Percentiles rank a stretch among this genome's conserved stretches.
Conservation (phyloP, 2,113 vertebrate species). For the Microtus ochrogaster region DNA sequence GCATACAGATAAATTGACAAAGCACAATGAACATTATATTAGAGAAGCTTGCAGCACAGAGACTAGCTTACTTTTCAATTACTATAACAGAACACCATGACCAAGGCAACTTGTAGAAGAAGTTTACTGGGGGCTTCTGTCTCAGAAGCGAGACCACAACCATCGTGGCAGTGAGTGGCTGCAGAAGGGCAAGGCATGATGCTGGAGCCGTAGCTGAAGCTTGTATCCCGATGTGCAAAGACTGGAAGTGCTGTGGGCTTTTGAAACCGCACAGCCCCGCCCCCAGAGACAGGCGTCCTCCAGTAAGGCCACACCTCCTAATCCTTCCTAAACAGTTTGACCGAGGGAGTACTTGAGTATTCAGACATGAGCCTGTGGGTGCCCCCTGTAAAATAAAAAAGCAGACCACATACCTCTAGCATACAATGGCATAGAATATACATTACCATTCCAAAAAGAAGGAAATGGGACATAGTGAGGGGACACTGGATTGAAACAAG, state of each 20-base stretch:
- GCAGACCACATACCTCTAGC: not conserved
- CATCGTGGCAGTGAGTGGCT: not conserved
- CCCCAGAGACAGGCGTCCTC: not conserved
- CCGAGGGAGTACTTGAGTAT: not conserved
- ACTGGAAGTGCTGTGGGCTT: not conserved
- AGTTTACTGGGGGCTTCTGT: not conserved
- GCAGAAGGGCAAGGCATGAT: not conserved
- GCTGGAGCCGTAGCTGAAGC: not conserved
- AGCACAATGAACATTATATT: conserved; percentile 60
- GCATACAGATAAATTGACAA: conserved; percentile 56
- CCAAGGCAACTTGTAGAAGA: not conserved
- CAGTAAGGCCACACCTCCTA: not conserved
- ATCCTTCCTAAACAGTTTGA: not conserved
- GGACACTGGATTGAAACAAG: not conserved
- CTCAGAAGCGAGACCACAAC: not conserved
- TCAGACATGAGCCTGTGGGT: not conserved
- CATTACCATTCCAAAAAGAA: not conserved
- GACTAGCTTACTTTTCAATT: not conserved
- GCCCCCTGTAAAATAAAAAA: not conserved
- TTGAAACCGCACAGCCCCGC: not conserved
- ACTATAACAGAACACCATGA: not conserved
- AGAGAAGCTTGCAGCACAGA: conserved; percentile 25
- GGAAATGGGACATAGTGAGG: not conserved
- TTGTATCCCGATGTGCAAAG: not conserved
- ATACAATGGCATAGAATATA: not conserved